These are phyloP conservation scores for Drosophila quadrilineata DNA, from an alignment of 1,140 invertebrate species.

Conservation along the genomic window DNA sequence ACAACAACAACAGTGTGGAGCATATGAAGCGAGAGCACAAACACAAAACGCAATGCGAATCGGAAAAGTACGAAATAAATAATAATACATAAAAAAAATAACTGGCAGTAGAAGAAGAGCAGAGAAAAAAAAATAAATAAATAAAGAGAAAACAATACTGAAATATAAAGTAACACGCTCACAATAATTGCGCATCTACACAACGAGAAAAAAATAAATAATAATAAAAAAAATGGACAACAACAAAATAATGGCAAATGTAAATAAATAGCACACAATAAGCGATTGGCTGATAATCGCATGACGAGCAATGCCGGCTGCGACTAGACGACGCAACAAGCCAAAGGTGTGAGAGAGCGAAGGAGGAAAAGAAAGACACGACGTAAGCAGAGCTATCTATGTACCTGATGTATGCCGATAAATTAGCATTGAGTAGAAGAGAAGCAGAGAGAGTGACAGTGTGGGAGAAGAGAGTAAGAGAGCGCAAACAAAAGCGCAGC, in stretches of 20 bases:
- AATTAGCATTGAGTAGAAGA: slow-evolving; percentile 62
- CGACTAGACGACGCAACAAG: not conserved
- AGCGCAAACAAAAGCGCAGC: slow-evolving; percentile 18
- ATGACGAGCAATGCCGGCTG: slow-evolving; percentile 57
- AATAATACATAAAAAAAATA: slow-evolving; percentile 8
- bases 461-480: not conserved
- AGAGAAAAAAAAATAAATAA: slow-evolving; percentile 3
- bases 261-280: slow-evolving; percentile 76
- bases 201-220: slow-evolving; percentile 63
- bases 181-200: slow-evolving; percentile 78
- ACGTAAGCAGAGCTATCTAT: slow-evolving; percentile 60
- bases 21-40: slow-evolving; percentile 49
- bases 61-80: slow-evolving; percentile 40
- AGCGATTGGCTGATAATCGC: slow-evolving; percentile 77
- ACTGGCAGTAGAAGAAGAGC: no score
- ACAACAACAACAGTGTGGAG: slow-evolving; percentile 33
- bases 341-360: not conserved
- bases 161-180: slow-evolving; percentile 78
- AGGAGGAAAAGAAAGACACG: not conserved
- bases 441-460: not conserved
- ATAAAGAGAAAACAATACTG: slow-evolving; percentile 44
- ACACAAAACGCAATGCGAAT: slow-evolving; percentile 57
- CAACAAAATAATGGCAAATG: slow-evolving; percentile 51
- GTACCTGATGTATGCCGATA: slow-evolving; percentile 49
- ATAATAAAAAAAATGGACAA: slow-evolving; percentile 29